Evolutionary conservation across 2,797 vertebrate genomes (phyloP).

Genomic region (Rhodeus uyekii): DNA sequence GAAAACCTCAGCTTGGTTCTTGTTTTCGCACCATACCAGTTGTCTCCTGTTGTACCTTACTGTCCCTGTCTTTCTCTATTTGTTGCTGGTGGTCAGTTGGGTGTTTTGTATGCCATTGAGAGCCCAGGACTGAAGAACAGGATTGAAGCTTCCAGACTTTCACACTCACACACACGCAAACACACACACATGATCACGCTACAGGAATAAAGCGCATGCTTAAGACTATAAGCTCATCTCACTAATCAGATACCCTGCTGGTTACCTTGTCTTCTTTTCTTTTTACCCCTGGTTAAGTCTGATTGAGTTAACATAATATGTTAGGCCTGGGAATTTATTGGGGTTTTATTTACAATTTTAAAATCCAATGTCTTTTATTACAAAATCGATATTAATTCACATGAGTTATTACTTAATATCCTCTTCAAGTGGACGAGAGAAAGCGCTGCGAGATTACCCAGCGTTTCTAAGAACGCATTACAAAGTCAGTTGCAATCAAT

Average conservation of each 20-base stretch:
- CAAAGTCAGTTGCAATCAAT: too few relatives aligned
- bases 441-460: too few relatives aligned
- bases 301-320: neutral
- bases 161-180: conserved; percentile 72
- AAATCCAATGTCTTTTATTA: too few relatives aligned
- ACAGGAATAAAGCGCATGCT: conserved; percentile 59
- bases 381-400: too few relatives aligned
- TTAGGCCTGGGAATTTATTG: too few relatives aligned
- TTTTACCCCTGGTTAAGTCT: neutral
- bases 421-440: too few relatives aligned
- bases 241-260: conserved; percentile 77
- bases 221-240: conserved; percentile 90
- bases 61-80: neutral
- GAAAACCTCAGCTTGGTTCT: conserved; percentile 12
- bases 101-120: conserved; percentile 21
- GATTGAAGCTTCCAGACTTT: conserved; percentile 63
- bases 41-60: neutral
- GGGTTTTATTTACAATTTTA: too few relatives aligned
- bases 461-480: too few relatives aligned
- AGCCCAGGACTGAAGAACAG: conserved; percentile 58
- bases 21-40: neutral
- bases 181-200: conserved; percentile 82
- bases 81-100: neutral
- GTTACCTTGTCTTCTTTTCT: conserved; percentile 63
- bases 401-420: too few relatives aligned